Percentiles rank a stretch among this genome's conserved stretches.
These are phyloP conservation scores for Oreochromis spilurus DNA, from an alignment of 2,113 vertebrate species.

Conservation along the genomic window DNA sequence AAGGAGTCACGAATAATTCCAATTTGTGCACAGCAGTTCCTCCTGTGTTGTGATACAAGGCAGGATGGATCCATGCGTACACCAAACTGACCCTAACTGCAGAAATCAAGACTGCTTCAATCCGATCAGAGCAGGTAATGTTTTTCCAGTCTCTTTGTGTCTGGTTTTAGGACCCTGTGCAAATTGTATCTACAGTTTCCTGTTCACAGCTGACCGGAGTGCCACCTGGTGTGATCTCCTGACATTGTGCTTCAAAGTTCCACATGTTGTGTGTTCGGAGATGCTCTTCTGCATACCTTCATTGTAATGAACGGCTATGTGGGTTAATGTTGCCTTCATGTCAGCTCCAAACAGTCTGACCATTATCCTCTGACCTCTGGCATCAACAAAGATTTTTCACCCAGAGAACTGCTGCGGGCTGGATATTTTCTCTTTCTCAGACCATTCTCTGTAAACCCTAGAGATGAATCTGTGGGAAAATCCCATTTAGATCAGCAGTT, in stretches of 20 bases:
- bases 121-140: neutral
- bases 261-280: neutral
- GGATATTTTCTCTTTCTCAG: neutral
- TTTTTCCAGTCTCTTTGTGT: neutral
- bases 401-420: neutral
- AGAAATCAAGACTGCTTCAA: neutral
- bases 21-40: neutral
- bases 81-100: neutral
- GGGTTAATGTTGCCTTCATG: neutral
- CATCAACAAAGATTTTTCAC: neutral
- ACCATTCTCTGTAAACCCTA: neutral
- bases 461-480: neutral
- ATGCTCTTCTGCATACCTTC: neutral
- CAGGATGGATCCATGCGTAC: neutral
- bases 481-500: neutral
- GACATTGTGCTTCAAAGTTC: neutral
- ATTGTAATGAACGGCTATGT: neutral
- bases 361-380: neutral
- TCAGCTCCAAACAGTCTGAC: neutral
- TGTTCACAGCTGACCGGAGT: neutral
- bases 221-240: neutral
- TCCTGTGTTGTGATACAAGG: neutral
- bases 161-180: neutral
- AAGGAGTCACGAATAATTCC: neutral
- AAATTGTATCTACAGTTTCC: neutral